A percentile compares a stretch with the other conserved stretches of the same genome.
Evolutionary conservation across 2,113 vertebrate species (phyloP).

Genomic region (Entomyzon cyanotis): DNA sequence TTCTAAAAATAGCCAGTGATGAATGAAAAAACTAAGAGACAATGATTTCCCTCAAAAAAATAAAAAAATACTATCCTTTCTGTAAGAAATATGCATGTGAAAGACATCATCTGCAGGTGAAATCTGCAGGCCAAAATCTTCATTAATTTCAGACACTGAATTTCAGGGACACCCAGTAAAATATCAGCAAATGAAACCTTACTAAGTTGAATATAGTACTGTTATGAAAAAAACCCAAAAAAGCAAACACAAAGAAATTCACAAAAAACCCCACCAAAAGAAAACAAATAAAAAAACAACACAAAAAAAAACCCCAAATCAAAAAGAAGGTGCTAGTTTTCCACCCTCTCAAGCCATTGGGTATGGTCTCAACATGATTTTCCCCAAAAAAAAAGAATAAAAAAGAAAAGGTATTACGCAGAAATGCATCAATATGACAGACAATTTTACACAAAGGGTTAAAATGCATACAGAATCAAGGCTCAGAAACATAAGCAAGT

Average conservation of each 20-base stretch:
- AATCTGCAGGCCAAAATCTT: not conserved
- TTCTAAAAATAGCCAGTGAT: not conserved
- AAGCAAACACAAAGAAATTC: not conserved
- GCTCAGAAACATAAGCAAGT: not conserved
- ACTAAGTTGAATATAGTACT: not conserved
- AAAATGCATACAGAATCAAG: not conserved
- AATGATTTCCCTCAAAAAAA: not conserved
- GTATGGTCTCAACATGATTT: not conserved
- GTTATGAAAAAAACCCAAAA: not conserved
- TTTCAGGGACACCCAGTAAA: not conserved
- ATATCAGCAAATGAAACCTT: not conserved
- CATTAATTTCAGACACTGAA: not conserved
- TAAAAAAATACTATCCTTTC: fast-evolving
- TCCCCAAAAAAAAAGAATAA: not conserved
- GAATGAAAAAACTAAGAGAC: not conserved
- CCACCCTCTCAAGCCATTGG: not conserved
- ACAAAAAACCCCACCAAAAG: not conserved
- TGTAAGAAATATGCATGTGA: not conserved
- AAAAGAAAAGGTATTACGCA: not conserved
- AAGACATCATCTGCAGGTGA: not conserved
- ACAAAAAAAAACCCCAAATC: too few relatives aligned
- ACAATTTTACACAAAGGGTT: not conserved
- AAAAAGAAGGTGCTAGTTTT: not conserved
- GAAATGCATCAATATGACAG: not conserved
- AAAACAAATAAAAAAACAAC: not conserved